phyloP scores from a whole-genome alignment of 2,797 vertebrate species.

The Prionace glauca region DNA sequence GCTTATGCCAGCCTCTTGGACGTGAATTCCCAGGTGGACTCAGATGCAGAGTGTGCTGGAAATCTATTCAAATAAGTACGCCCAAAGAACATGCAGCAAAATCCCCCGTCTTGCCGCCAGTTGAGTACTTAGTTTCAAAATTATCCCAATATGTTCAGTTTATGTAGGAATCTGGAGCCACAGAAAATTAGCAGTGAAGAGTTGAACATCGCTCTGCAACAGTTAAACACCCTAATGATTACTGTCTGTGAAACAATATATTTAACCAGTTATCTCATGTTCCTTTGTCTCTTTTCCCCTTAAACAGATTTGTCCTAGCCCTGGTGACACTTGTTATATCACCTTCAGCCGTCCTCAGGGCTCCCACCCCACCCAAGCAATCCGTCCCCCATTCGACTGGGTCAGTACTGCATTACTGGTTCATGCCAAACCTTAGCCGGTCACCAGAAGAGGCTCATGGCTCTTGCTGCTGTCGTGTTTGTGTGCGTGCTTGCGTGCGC shows the following conservation, averaged over 20 bases:
- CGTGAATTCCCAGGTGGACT: too few relatives aligned
- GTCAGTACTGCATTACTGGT: background rate
- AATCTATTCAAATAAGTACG: too few relatives aligned
- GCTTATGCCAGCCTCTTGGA: too few relatives aligned
- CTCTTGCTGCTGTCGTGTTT: too few relatives aligned
- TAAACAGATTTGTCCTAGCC: background rate
- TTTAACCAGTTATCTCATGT: background rate
- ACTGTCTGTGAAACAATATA: too few relatives aligned
- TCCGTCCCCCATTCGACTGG: background rate
- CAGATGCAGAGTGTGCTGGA: too few relatives aligned
- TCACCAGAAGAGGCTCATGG: background rate
- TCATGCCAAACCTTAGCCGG: background rate
- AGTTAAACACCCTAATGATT: background rate
- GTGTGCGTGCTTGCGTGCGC: too few relatives aligned
- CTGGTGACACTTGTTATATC: background rate
- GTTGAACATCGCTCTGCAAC: background rate
- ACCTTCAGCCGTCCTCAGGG: too few relatives aligned
- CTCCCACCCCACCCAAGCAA: background rate
- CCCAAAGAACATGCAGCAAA: too few relatives aligned
- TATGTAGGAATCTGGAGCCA: background rate
- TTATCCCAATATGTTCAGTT: too few relatives aligned
- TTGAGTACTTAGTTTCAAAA: too few relatives aligned
- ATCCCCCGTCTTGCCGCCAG: too few relatives aligned
- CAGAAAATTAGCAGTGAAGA: background rate
- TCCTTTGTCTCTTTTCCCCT: background rate